These are phyloP conservation scores for Melospiza melodia DNA, from an alignment of 2,113 vertebrate species.

Conservation along the genomic window DNA sequence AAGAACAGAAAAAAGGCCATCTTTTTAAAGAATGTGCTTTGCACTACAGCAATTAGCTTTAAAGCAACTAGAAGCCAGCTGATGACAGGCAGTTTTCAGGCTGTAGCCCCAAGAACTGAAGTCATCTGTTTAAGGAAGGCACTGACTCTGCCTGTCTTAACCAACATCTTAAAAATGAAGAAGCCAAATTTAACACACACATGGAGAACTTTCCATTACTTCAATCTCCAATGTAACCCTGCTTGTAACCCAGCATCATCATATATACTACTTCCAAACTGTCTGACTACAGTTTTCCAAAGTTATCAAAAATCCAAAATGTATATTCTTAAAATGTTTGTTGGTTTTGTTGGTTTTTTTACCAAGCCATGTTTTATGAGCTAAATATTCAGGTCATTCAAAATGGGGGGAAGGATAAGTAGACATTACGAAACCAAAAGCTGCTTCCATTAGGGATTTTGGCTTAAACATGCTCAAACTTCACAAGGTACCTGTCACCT, in stretches of 20 bases:
- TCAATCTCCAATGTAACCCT: neutral
- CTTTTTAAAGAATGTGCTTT: neutral
- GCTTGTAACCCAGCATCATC: neutral
- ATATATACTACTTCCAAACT: neutral
- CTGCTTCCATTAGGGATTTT: neutral
- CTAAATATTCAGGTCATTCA: neutral
- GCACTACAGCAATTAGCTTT: neutral
- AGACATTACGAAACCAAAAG: neutral
- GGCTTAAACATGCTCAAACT: neutral
- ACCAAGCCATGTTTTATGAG: neutral
- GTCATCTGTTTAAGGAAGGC: conserved; percentile 5
- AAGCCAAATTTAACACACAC: neutral
- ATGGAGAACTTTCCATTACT: neutral
- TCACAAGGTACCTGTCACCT: neutral
- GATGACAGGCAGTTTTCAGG: neutral
- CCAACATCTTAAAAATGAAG: neutral
- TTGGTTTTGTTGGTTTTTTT: neutral
- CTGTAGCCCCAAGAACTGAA: neutral
- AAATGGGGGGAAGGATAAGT: neutral
- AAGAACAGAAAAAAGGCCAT: neutral
- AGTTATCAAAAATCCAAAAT: neutral
- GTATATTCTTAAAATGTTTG: neutral
- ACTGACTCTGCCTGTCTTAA: neutral
- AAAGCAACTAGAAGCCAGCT: conserved; percentile 19
- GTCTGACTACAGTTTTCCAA: neutral